Evolutionary conservation across 37 sponge, comb jelly and placozoan genomes (phyloP).

Genomic region (Cliona cf. orientalis): DNA sequence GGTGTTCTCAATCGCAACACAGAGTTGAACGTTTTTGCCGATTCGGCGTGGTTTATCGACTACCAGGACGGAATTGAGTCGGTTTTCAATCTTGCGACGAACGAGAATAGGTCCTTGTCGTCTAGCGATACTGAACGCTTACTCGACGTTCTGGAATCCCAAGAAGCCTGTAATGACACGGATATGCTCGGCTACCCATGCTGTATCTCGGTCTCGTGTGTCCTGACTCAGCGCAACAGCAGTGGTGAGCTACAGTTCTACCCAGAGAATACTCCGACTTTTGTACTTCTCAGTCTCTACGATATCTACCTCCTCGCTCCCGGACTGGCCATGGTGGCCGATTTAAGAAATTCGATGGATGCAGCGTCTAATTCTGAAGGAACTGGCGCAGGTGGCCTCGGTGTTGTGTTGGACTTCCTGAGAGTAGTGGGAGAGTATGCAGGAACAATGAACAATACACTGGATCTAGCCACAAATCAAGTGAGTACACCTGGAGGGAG

Average conservation of each 20-base stretch:
- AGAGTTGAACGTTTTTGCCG: conserved; percentile 40
- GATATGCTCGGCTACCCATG: conserved; percentile 56
- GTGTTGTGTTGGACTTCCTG: conserved; percentile 13
- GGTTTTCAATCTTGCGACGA: background rate
- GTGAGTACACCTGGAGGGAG: conserved; percentile 5
- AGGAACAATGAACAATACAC: conserved; percentile 87
- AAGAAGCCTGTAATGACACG: conserved; percentile 36
- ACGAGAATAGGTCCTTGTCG: background rate
- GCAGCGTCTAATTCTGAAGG: background rate
- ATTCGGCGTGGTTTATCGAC: conserved; percentile 93
- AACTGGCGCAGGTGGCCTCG: background rate
- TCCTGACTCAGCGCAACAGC: conserved; percentile 35
- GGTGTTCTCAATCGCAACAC: conserved; percentile 1
- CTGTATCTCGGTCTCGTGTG: conserved; percentile 72
- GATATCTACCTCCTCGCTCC: conserved; percentile 72
- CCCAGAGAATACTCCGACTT: conserved; percentile 37
- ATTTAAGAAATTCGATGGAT: background rate
- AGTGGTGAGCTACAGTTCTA: conserved; percentile 17
- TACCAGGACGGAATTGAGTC: conserved; percentile 50
- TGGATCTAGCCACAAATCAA: conserved; percentile 16
- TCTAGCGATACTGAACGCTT: background rate
- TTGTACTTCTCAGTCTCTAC: conserved; percentile 61
- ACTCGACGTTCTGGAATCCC: background rate
- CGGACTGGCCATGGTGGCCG: background rate
- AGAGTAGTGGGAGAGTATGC: conserved; percentile 71